Percentiles rank a stretch among this genome's conserved stretches.
phyloP scores from a whole-genome alignment of 2,888 invertebrate genomes.

The Dynastes grantii region DNA sequence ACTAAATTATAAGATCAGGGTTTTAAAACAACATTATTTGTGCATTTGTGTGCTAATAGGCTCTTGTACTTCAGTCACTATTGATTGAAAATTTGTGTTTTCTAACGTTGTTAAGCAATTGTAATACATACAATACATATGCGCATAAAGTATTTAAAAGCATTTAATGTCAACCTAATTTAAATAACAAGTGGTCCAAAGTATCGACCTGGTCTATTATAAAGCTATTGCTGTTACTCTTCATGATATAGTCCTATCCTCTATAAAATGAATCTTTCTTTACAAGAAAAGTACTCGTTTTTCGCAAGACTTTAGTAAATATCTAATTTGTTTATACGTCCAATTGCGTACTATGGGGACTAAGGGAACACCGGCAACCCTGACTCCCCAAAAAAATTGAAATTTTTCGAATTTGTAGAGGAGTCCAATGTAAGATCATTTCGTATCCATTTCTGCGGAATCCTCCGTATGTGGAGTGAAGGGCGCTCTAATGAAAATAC shows the following conservation, averaged over 20 bases:
- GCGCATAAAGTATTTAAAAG: neutral
- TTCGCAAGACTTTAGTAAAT: no score
- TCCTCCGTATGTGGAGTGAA: no score
- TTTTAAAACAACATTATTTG: neutral
- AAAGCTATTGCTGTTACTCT: neutral
- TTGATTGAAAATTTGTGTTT: slow-evolving; percentile 17
- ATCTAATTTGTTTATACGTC: no score
- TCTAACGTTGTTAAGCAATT: neutral
- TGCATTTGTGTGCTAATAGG: neutral
- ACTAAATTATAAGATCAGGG: neutral
- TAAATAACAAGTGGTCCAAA: neutral
- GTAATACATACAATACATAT: neutral
- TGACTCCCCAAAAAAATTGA: no score
- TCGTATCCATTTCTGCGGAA: no score
- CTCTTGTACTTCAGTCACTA: neutral
- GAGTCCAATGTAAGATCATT: no score
- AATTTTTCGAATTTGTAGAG: no score
- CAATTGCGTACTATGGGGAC: no score
- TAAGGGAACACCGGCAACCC: no score
- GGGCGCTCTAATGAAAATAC: no score
- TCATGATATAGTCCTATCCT: neutral
- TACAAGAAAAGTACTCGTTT: no score
- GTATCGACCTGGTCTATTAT: neutral
- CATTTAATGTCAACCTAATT: neutral
- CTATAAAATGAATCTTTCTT: neutral